Conservation (phyloP, 1,140 invertebrate genomes). For the Neelides sp. region DNA sequence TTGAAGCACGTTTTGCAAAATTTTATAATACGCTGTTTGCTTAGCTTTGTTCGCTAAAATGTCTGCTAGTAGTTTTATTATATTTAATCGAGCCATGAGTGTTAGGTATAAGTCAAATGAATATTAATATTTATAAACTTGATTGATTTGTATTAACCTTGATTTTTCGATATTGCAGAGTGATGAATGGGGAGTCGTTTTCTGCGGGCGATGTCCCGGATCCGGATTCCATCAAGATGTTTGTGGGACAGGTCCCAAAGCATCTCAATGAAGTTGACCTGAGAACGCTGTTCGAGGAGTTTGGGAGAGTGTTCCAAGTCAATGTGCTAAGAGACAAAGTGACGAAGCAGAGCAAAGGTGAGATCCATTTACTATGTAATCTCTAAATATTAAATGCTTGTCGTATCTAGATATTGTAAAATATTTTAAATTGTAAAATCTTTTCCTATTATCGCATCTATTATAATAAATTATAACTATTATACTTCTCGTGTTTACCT, state of each 20-base stretch:
- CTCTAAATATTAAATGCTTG: too few species aligned
- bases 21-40: too few species aligned
- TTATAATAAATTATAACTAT: too few species aligned
- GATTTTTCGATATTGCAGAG: conserved; percentile 24
- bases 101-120: not conserved
- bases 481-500: too few species aligned
- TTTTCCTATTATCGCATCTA: not conserved
- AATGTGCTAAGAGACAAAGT: conserved; percentile 95
- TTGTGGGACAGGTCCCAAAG: conserved; percentile 84
- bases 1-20: too few species aligned
- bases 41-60: too few species aligned
- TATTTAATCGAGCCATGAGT: too few species aligned
- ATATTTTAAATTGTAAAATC: not conserved
- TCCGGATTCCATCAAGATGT: conserved; percentile 96
- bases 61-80: too few species aligned
- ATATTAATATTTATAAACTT: not conserved
- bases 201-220: conserved; percentile 52
- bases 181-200: conserved; percentile 32
- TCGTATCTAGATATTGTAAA: not conserved
- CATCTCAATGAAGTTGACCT: conserved; percentile 79
- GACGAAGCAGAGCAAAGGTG: conserved; percentile 92
- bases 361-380: conserved; percentile 31
- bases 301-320: conserved; percentile 90
- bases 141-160: not conserved
- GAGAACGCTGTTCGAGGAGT: conserved; percentile 85